These are phyloP conservation scores for Mycteria americana DNA, from an alignment of 2,797 vertebrate genomes.

Conservation along the genomic window DNA sequence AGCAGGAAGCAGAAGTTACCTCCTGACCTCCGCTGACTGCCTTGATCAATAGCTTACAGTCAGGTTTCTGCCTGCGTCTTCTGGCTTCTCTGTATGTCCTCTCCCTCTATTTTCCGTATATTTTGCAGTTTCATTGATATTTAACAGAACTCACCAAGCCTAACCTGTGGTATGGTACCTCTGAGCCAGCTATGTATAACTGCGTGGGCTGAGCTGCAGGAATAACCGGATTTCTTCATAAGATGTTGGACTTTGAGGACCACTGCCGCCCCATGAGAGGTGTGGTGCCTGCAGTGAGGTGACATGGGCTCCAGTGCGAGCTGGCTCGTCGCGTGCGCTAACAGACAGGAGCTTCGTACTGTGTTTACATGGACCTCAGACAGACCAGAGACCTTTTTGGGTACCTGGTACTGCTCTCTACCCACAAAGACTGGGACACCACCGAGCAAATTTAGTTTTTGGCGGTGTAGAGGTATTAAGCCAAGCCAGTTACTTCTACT, in stretches of 20 bases:
- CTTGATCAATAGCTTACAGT: neutral
- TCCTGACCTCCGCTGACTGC: neutral
- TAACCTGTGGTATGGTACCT: neutral
- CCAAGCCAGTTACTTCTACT: neutral
- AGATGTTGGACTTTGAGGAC: neutral
- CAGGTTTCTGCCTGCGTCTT: neutral
- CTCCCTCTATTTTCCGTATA: neutral
- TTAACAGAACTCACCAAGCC: neutral
- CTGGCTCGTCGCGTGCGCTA: accelerated
- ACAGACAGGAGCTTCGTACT: neutral
- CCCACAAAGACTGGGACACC: too few species aligned
- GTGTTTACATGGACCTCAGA: neutral
- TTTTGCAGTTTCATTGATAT: neutral
- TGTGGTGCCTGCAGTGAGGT: neutral
- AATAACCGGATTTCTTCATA: accelerated
- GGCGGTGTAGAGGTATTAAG: neutral
- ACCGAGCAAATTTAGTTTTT: too few species aligned
- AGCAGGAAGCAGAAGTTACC: neutral
- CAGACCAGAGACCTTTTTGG: neutral
- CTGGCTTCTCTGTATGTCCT: neutral
- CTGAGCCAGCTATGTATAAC: neutral
- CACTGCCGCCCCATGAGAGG: accelerated
- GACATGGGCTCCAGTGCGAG: too few species aligned
- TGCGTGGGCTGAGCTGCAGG: neutral
- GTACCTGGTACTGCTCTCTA: too few species aligned